These are phyloP conservation scores for Acomys russatus DNA, from an alignment of 2,797 vertebrate species.

Conservation along the genomic window DNA sequence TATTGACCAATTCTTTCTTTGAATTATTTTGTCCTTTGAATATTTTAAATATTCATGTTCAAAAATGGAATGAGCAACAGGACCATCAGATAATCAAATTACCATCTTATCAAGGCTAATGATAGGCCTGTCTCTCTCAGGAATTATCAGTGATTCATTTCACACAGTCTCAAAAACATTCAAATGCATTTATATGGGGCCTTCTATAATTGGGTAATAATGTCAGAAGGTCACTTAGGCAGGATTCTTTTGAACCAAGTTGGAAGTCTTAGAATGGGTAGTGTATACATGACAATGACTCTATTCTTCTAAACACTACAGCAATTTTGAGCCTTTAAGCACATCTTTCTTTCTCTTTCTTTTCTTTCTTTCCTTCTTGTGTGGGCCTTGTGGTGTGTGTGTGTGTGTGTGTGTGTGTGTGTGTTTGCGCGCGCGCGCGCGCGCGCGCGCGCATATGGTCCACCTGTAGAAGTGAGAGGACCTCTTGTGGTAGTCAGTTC, in stretches of 20 bases:
- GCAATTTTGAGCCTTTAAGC: background rate
- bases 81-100: slow-evolving; percentile 88
- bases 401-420: background rate
- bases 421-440: background rate
- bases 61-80: slow-evolving; percentile 89
- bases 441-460: too few species aligned
- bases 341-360: background rate
- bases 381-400: background rate
- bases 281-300: background rate
- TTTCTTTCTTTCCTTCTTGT: too few species aligned
- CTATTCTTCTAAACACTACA: background rate
- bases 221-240: slow-evolving; percentile 33
- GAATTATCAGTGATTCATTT: slow-evolving; percentile 85
- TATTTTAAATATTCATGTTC: slow-evolving; percentile 90
- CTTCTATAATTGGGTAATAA: slow-evolving; percentile 41
- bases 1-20: slow-evolving; percentile 79
- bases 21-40: slow-evolving; percentile 84
- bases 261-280: background rate
- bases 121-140: slow-evolving; percentile 83
- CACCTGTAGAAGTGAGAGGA: background rate
- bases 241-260: slow-evolving; percentile 34
- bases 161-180: slow-evolving; percentile 80
- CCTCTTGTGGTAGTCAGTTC: background rate
- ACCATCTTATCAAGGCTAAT: slow-evolving; percentile 87
- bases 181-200: slow-evolving; percentile 56